These are phyloP conservation scores for Drosophila sp. DNA, from an alignment of 1,140 invertebrate genomes.

Conservation along the genomic window DNA sequence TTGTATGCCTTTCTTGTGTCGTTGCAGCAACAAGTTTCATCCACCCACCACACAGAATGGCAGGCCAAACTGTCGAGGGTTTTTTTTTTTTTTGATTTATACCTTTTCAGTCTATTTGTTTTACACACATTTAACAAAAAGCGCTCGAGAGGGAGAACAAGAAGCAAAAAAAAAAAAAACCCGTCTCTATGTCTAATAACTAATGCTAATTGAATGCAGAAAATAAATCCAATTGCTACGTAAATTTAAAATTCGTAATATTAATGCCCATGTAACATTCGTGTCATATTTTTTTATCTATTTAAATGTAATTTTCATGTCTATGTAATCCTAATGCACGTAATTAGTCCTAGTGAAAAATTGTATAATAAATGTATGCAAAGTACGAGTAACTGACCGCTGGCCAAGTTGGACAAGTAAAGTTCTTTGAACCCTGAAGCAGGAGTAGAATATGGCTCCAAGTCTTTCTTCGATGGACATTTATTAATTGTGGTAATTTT, in stretches of 20 bases:
- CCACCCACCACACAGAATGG: slow-evolving; percentile 69
- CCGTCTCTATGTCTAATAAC: background rate
- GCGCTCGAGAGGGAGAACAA: background rate
- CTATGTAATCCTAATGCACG: slow-evolving; percentile 57
- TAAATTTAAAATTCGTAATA: slow-evolving; percentile 24
- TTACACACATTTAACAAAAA: slow-evolving; percentile 4
- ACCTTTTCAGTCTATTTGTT: slow-evolving; percentile 42
- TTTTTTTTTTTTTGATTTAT: slow-evolving; percentile 52
- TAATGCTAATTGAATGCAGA: slow-evolving; percentile 32
- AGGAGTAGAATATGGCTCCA: background rate
- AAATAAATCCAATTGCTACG: slow-evolving; percentile 27
- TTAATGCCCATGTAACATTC: slow-evolving; percentile 40
- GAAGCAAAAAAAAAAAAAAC: background rate
- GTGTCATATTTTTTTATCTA: slow-evolving; percentile 47
- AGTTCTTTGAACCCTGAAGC: slow-evolving; percentile 66
- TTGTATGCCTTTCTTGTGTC: slow-evolving; percentile 1
- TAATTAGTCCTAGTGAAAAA: slow-evolving; percentile 58
- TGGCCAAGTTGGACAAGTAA: slow-evolving; percentile 24
- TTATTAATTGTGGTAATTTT: slow-evolving; percentile 63
- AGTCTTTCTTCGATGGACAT: slow-evolving; percentile 38
- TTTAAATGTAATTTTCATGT: slow-evolving; percentile 23
- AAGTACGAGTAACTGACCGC: slow-evolving; percentile 22
- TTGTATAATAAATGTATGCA: slow-evolving; percentile 53
- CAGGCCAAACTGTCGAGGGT: slow-evolving; percentile 76
- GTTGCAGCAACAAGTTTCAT: slow-evolving; percentile 63